Percentiles rank a stretch among this genome's conserved stretches.
Conservation (phyloP, 2,888 invertebrate genomes). For the Drosophila mercatorum region DNA sequence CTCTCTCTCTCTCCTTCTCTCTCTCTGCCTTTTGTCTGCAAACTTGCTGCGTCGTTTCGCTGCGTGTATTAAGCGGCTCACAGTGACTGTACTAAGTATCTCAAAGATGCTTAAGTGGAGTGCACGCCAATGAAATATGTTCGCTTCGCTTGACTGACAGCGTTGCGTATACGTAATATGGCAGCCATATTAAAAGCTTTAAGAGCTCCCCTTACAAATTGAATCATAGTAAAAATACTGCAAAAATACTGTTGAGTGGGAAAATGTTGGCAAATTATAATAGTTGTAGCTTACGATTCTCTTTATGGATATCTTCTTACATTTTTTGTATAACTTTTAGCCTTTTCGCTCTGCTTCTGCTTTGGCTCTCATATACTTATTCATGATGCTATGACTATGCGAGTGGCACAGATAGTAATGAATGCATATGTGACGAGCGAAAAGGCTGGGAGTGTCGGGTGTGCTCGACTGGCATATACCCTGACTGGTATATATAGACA, state of each 20-base stretch:
- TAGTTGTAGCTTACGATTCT: no score
- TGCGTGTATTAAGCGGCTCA: constrained; percentile 40
- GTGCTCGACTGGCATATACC: not conserved
- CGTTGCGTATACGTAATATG: constrained; percentile 40
- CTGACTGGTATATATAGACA: not conserved
- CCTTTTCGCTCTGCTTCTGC: not conserved
- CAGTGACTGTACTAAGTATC: constrained; percentile 37
- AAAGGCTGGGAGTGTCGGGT: not conserved
- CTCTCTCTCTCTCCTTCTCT: not conserved
- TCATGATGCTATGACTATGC: not conserved
- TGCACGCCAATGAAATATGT: constrained; percentile 27
- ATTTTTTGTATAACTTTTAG: not conserved
- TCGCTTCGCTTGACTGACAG: constrained; percentile 5
- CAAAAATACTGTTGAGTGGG: not conserved
- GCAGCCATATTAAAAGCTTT: not conserved
- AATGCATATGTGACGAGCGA: not conserved
- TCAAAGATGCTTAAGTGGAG: constrained; percentile 37
- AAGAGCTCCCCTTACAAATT: not conserved
- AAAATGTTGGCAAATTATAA: not conserved
- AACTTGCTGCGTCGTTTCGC: constrained; percentile 4
- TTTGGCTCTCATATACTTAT: not conserved
- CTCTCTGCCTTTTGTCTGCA: not conserved
- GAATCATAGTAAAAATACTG: not conserved
- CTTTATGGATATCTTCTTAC: no score
- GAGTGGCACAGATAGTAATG: not conserved